Evolutionary conservation across 1,140 invertebrate genomes (phyloP), one percentile per base, ranked within the genome.

Genomic region (Bombyx mori): DNA sequence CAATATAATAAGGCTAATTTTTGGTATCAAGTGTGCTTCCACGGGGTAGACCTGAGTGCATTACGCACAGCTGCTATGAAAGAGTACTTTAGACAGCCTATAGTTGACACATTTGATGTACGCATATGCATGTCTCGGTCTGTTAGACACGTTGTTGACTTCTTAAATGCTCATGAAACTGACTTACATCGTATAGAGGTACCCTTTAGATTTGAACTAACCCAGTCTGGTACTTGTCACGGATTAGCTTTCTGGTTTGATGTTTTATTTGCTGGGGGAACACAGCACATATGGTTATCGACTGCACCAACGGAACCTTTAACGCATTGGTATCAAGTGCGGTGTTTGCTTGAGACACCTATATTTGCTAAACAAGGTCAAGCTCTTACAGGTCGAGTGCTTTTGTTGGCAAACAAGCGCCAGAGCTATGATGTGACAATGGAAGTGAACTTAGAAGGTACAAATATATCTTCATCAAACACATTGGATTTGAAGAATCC

Each of bases 231-330:
- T 51, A 97, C 97, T 59, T 94, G 99, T 62, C 98, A 99, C 79
- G 98, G 98, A 7, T 88, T 99, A 58, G 98, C 98, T 18, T 99
- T 99, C 89, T 99, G 98, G 98, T 99, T 99, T 88, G 98, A 99
- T 89, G 98, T 99, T n/a, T 95, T 98, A 52, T 99, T 99, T 89
- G 92, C 96, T 54, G 98, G 98, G 42, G 93, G 92, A 56, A 93
- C 92, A 61, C 93, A 96, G 75, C 94, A 96, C 57, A 93, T 99
- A 54, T 99, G 98, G 98, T 86, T 99, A 5, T 99, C 98, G n/a
- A 99, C 98, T 22, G 93, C 98, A 7, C 98, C 98, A 0, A 99
- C 97, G 12, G 97, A 99, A 80, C 97, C 98, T n/a, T 88, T 99
- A 3, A 99, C 98, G 44, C 98, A 99, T 88, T 99, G 98, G 98